Base-by-base conservation (phyloP, 2,888 invertebrate species). In the Campoplex nolae region DNA sequence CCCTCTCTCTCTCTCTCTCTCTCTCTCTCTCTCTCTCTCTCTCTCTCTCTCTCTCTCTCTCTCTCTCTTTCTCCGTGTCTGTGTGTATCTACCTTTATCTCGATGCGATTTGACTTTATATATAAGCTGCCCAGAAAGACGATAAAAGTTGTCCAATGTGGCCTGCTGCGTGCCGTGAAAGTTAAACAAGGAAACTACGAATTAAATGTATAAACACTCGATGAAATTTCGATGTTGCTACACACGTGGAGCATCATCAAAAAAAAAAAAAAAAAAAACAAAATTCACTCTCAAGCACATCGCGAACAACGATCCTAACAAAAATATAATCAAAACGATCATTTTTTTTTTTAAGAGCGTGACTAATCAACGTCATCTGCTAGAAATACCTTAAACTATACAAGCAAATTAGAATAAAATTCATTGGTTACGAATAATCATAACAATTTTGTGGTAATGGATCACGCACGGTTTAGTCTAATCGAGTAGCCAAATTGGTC, bases 391-490 rank as follows among this genome's bases (percentile, higher is more conserved):
- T 51, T 48, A 45, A 70, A 54, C 13, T 71, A 8, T 35, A 78
- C 38, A 38, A 45, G 70, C 56, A 65, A 84, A 87, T 84, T 82
- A 18, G 35, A 75, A 78, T 81, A 23, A 70, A 84, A 84, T 82
- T 67, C 62, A 82, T 48, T 48, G 70, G 68, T 35, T 73, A 76
- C 79, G 85, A 83, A 80, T 84, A 87, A 88, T 85, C 83, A 87
- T 84, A 35, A 54, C 71, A 71, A 83, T 85, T 35, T 70, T 86
- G 87, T 83, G 80, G 71, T 51, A 86, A 86, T 75, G 82, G 86
- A 89, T 89, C 90, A 89, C 84, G 84, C 91, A 90, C 73, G 88
- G 83, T 88, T 89, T 89, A 89, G 87, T 85, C 85, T 90, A 91
- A 93, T 93, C 91, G 90, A 80, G 23, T 80, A 42, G 89, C 81